These are phyloP conservation scores for Ascaphus truei DNA, from an alignment of 2,113 vertebrate species.

Conservation along the genomic window DNA sequence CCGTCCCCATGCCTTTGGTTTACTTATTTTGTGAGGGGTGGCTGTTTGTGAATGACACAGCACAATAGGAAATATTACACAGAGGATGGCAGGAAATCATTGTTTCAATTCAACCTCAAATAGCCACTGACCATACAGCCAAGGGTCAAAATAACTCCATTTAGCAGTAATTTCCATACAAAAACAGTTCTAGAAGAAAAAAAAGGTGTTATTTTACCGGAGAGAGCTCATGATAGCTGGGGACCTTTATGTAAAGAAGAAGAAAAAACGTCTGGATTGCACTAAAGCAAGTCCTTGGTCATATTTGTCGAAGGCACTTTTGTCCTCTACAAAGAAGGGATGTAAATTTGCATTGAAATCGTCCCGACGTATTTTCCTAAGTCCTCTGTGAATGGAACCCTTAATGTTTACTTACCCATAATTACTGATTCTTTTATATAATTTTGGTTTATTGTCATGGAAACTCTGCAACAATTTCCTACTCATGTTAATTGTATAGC, in stretches of 20 bases:
- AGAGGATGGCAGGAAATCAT: no score
- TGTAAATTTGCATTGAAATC: slow-evolving; percentile 32
- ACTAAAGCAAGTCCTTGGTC: not conserved
- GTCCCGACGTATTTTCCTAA: slow-evolving; percentile 9
- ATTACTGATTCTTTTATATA: slow-evolving; percentile 37
- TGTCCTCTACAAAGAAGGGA: slow-evolving; percentile 9
- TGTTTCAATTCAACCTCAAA: slow-evolving; percentile 8
- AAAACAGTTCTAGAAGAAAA: not conserved
- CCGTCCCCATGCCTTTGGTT: no score
- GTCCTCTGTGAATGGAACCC: slow-evolving; percentile 9
- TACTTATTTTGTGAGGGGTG: no score
- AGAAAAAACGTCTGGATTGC: not conserved
- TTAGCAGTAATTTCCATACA: slow-evolving; percentile 3
- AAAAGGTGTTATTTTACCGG: slow-evolving; percentile 9
- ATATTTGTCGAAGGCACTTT: slow-evolving; percentile 13
- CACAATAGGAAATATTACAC: slow-evolving; percentile 13
- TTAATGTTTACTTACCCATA: slow-evolving; percentile 36
- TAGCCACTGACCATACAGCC: slow-evolving; percentile 1
- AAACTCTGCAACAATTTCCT: slow-evolving; percentile 29
- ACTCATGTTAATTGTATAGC: slow-evolving; percentile 29
- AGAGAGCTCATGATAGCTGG: not conserved
- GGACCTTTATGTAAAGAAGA: not conserved
- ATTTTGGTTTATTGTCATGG: slow-evolving; percentile 36
- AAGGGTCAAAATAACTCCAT: slow-evolving; percentile 19
- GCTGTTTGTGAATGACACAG: not conserved